A percentile compares a stretch with the other conserved stretches of the same genome.
These are phyloP conservation scores for Brachystomella parvula DNA, from an alignment of 1,140 invertebrate species.

Conservation along the genomic window DNA sequence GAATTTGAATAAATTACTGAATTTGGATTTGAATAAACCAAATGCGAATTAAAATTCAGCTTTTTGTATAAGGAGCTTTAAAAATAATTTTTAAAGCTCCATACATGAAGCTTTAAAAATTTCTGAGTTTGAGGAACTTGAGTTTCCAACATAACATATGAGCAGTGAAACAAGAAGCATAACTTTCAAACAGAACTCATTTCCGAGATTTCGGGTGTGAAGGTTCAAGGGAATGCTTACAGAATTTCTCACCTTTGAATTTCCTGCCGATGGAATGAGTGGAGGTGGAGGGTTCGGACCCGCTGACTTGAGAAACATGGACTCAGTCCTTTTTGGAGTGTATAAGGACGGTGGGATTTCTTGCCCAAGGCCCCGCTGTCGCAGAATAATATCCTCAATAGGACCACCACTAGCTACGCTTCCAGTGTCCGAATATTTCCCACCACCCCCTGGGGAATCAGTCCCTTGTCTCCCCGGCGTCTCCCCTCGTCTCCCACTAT, in stretches of 20 bases:
- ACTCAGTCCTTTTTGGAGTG: slow-evolving; percentile 82
- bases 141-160: background rate
- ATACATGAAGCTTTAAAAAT: background rate
- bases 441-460: slow-evolving; percentile 13
- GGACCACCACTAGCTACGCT: slow-evolving; percentile 13
- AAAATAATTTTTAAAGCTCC: too few relatives aligned
- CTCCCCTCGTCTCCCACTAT: slow-evolving; percentile 37
- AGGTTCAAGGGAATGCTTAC: background rate
- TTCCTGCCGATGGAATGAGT: slow-evolving; percentile 37
- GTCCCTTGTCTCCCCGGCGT: slow-evolving; percentile 28
- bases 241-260: background rate
- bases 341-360: slow-evolving; percentile 71
- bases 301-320: slow-evolving; percentile 46
- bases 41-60: too few relatives aligned
- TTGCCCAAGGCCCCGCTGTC: slow-evolving; percentile 68
- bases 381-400: slow-evolving; percentile 62
- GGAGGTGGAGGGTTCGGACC: slow-evolving; percentile 29
- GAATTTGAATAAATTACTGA: too few relatives aligned
- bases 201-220: background rate
- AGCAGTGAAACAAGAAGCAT: background rate
- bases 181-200: background rate
- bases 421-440: slow-evolving; percentile 15
- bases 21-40: too few relatives aligned
- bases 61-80: too few relatives aligned
- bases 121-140: background rate